Evolutionary conservation across 2,797 vertebrate species (phyloP), one percentile per base, ranked within the genome.

Genomic region (Hylomyscus alleni): DNA sequence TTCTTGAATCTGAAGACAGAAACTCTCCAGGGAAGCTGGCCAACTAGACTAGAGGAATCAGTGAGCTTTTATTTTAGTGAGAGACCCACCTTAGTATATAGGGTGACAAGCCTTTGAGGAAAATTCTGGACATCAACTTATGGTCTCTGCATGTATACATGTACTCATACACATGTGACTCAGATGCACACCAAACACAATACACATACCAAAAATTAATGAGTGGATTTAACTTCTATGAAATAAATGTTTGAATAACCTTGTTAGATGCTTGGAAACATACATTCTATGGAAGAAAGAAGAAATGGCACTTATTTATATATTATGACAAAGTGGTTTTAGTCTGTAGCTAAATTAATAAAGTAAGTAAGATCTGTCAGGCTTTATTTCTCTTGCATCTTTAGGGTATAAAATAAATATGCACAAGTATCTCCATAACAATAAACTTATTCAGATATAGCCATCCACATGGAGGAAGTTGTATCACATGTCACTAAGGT

Each of bases 211-310:
- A 58, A 58, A 75, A 69, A 52, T 34, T 19, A 52, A 52, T 37
- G 34, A 72, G 50, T 72, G 22, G 19, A 34, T 56, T 0, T 73
- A 90, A 95, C 0, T 26, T 94, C 76, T 67, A 62, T 37, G 56
- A 58, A 73, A 73, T 40, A 73, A 73, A 73, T 84, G 80, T 76
- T 90, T 89, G 58, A 44, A 54, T 60, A 94, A 88, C 65, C 29
- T 90, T 56, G 90, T 69, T 67, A 77, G 69, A 24, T 94, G 31
- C 83, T 88, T 91, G 56, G 91, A 94, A 96, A 83, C 0, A 90
- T 44, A 93, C 0, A 19, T 67, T 40, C 44, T n/a, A 37, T 2
- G 75, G 15, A 62, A 4, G 34, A n/a, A 50, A 69, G 77, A 86
- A 65, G 69, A 69, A 88, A 75, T 52, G 81, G 11, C n/a, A n/a